Base-by-base conservation (phyloP, 2,113 vertebrate species). In the Heteronetta atricapilla region DNA sequence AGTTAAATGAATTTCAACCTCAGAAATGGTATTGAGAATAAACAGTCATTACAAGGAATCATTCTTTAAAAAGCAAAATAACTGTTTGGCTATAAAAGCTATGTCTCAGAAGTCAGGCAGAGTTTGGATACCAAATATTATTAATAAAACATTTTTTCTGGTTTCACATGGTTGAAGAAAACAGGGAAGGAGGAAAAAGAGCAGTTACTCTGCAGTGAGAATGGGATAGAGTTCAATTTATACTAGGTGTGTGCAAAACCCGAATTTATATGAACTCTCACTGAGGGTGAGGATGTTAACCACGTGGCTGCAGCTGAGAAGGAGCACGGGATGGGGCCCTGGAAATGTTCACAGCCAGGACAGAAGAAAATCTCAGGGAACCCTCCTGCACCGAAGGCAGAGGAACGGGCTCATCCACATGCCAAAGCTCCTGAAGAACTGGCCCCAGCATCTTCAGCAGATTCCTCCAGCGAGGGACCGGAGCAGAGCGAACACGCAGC, bases 391-490 rank as follows among this genome's bases (percentile, higher is more conserved):
- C 69, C n/a, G 58, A 58, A 90, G 89, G 93, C 91, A 94, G 95
- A 89, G 93, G 86, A 97, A 97, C 96, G 28, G 74, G 96, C 89
- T 94, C 67, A 94, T 94, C 96, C 77, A 0, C 89, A 97, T 97
- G 95, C 96, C 96, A 82, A 86, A 91, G 89, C 89, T 82, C 94
- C 52, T 50, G 96, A 93, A 94, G 96, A 96, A 96, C 96, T 93
- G 87, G 96, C 93, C 93, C 19, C 0, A 4, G 87, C 90, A 81
- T 82, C 93, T 94, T 80, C 72, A 87, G 31, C 84, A 94, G 89
- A 87, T 93, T 93, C 91, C 77, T 93, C 26, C 83, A 53, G 81
- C 60, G 81, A 87, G 86, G 78, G 89, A 93, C 86, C 59, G 14
- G 34, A 88, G 90, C 72, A 69, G 33, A 48, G 72, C 10, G 50